Evolutionary conservation across 2,888 invertebrate species (phyloP).

Genomic region (Dione vanillae): DNA sequence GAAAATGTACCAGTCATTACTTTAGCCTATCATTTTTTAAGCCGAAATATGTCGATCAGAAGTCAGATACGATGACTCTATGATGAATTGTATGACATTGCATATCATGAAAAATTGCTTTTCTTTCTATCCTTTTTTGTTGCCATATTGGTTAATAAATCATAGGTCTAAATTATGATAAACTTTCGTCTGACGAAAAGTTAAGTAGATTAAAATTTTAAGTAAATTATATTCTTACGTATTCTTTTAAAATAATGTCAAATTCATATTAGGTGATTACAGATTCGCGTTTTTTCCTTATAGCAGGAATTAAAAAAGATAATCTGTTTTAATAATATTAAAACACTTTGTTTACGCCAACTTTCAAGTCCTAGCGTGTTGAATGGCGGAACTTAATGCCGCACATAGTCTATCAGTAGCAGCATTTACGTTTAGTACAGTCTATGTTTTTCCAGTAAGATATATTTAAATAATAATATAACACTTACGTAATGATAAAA

Average conservation of each 20-base stretch:
- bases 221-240: not conserved
- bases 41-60: conserved; percentile 29
- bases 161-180: not conserved
- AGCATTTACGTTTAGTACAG: too few relatives aligned
- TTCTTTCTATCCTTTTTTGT: conserved; percentile 22
- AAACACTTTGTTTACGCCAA: too few relatives aligned
- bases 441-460: too few relatives aligned
- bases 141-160: conserved; percentile 22
- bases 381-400: too few relatives aligned
- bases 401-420: too few relatives aligned
- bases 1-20: conserved; percentile 7
- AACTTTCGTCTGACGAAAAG: not conserved
- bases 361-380: too few relatives aligned
- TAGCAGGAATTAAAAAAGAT: too few relatives aligned
- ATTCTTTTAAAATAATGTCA: too few relatives aligned
- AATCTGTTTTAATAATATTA: too few relatives aligned
- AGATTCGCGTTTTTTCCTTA: too few relatives aligned
- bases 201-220: not conserved
- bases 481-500: not conserved
- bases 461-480: too few relatives aligned
- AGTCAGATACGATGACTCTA: conserved; percentile 33
- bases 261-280: too few relatives aligned
- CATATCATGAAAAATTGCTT: conserved; percentile 30
- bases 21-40: conserved; percentile 22
- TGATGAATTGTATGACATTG: conserved; percentile 30